phyloP scores from a whole-genome alignment of 2,888 invertebrate genomes.

The Torymus tubicola region DNA sequence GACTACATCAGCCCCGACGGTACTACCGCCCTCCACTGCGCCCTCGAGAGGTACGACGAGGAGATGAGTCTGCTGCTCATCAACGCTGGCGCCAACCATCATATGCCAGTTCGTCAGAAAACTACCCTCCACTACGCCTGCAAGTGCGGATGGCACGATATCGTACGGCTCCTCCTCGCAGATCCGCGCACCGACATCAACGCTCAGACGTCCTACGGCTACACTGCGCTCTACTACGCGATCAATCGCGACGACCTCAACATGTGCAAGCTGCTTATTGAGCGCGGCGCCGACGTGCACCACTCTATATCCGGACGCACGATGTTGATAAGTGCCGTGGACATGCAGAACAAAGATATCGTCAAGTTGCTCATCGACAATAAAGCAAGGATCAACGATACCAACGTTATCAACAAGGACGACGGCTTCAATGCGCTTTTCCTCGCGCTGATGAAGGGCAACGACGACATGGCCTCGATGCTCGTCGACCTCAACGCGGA shows the following conservation, averaged over 20 bases:
- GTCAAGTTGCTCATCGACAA: conserved; percentile 7
- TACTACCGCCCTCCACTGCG: too few species aligned
- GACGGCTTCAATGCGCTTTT: conserved; percentile 77
- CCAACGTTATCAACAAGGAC: conserved; percentile 68
- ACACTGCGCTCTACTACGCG: conserved; percentile 78
- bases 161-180: conserved; percentile 4
- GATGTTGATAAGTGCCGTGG: conserved; percentile 2
- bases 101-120: background rate
- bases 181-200: conserved; percentile 14
- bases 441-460: conserved; percentile 79
- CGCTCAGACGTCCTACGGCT: background rate
- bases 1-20: too few species aligned
- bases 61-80: conserved; percentile 4
- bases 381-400: conserved; percentile 14
- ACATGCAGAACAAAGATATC: background rate
- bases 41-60: too few species aligned
- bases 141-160: background rate
- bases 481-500: conserved; percentile 80
- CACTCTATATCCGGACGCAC: conserved; percentile 78
- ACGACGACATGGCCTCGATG: conserved; percentile 77
- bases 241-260: conserved; percentile 79
- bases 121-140: conserved; percentile 7
- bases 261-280: conserved; percentile 78
- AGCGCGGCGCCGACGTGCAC: conserved; percentile 80
- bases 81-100: background rate